Evolutionary conservation across 1,140 invertebrate genomes (phyloP).

Genomic region (Belonocnema kinseyi): DNA sequence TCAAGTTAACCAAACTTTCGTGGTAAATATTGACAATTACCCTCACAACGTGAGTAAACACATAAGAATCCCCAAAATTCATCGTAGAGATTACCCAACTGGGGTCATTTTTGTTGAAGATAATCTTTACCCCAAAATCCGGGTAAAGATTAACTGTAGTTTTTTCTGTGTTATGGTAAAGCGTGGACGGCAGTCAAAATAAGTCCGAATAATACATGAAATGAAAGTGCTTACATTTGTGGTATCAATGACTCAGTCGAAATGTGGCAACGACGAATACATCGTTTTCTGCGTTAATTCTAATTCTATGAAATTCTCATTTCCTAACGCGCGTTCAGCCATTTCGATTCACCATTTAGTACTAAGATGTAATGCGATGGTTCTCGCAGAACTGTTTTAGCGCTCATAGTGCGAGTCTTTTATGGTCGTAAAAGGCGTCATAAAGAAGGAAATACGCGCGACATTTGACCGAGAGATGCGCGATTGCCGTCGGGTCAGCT

Average conservation of each 20-base stretch:
- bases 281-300: neutral
- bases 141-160: too few species aligned
- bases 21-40: too few species aligned
- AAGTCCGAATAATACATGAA: too few species aligned
- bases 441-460: conserved; percentile 25
- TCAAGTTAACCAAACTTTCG: too few species aligned
- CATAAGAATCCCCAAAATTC: too few species aligned
- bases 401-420: conserved; percentile 20
- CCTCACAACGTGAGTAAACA: too few species aligned
- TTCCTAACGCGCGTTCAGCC: neutral
- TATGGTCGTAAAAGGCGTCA: conserved; percentile 20
- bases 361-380: conserved; percentile 29
- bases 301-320: neutral
- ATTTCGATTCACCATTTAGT: conserved; percentile 10
- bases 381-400: conserved; percentile 15
- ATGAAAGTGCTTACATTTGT: neutral
- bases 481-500: conserved; percentile 23
- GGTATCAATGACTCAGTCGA: neutral
- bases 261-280: too few species aligned
- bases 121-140: too few species aligned
- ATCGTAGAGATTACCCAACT: too few species aligned
- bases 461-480: conserved; percentile 30
- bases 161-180: too few species aligned
- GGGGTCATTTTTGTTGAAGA: too few species aligned
- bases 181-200: too few species aligned